These are phyloP conservation scores for Alviniconcha marisindica DNA, from an alignment of 1,140 invertebrate genomes.

Conservation along the genomic window DNA sequence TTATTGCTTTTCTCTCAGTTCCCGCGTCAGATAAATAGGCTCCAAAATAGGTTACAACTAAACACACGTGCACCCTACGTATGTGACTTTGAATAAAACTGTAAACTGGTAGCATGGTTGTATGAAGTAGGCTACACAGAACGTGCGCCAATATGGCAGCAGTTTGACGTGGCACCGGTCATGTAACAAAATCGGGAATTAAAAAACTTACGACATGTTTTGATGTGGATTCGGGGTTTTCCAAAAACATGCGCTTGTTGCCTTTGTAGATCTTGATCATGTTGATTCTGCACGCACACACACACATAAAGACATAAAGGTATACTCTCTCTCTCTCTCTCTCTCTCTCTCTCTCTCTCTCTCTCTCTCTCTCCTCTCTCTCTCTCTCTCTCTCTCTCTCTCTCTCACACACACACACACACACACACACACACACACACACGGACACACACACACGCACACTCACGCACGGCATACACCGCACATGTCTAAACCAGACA, in stretches of 20 bases:
- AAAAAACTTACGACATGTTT: not conserved
- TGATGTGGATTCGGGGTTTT: not conserved
- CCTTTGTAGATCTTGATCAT: slow-evolving; percentile 41
- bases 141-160: too few species aligned
- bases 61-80: too few species aligned
- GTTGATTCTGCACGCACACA: slow-evolving; percentile 25
- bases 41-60: too few species aligned
- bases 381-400: not conserved
- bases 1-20: too few species aligned
- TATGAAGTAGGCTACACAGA: too few species aligned
- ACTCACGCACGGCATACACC: not conserved
- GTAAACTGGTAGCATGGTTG: too few species aligned
- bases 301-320: not conserved
- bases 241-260: not conserved
- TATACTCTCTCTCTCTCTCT: not conserved
- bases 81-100: too few species aligned
- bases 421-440: not conserved
- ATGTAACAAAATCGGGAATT: too few species aligned
- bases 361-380: not conserved
- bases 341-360: not conserved
- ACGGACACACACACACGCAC: slow-evolving; percentile 6
- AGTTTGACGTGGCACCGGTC: too few species aligned
- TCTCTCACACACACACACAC: not conserved
- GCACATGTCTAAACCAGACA: too few species aligned
- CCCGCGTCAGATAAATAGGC: too few species aligned